Evolutionary conservation across 2,797 vertebrate genomes (phyloP).

Genomic region (Hirundo rustica): DNA sequence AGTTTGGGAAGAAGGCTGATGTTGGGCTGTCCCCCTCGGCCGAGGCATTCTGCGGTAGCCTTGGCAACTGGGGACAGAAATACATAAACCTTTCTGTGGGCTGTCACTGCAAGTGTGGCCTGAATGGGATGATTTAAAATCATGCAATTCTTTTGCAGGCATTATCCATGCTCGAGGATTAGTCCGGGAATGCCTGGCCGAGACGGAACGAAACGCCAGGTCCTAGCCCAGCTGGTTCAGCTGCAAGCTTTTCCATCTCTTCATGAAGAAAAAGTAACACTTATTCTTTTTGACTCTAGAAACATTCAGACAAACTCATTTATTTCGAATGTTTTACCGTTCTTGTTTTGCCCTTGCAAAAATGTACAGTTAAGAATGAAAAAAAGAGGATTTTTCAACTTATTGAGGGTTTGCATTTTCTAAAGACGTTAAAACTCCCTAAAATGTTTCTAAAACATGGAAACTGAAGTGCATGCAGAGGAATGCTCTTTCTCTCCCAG

Average conservation of each 20-base stretch:
- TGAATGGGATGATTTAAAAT: background rate
- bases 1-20: background rate
- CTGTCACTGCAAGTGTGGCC: background rate
- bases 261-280: slow-evolving; percentile 39
- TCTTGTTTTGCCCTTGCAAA: slow-evolving; percentile 7
- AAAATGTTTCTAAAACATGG: slow-evolving; percentile 25
- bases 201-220: slow-evolving; percentile 94
- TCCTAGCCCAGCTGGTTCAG: slow-evolving; percentile 78
- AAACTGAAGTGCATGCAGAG: slow-evolving; percentile 58
- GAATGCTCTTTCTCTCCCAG: slow-evolving; percentile 55
- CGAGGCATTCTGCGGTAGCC: background rate
- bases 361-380: slow-evolving; percentile 50
- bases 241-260: slow-evolving; percentile 15
- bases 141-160: slow-evolving; percentile 78
- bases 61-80: background rate
- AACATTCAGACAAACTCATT: slow-evolving; percentile 53
- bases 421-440: slow-evolving; percentile 50
- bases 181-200: slow-evolving; percentile 97
- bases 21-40: background rate
- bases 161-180: slow-evolving; percentile 96
- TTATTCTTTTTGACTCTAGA: slow-evolving; percentile 44
- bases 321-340: slow-evolving; percentile 48
- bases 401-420: slow-evolving; percentile 65
- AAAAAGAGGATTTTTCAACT: slow-evolving; percentile 63
- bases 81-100: background rate